Evolutionary conservation across 2,797 vertebrate species (phyloP).

Genomic region (Cuniculus paca): DNA sequence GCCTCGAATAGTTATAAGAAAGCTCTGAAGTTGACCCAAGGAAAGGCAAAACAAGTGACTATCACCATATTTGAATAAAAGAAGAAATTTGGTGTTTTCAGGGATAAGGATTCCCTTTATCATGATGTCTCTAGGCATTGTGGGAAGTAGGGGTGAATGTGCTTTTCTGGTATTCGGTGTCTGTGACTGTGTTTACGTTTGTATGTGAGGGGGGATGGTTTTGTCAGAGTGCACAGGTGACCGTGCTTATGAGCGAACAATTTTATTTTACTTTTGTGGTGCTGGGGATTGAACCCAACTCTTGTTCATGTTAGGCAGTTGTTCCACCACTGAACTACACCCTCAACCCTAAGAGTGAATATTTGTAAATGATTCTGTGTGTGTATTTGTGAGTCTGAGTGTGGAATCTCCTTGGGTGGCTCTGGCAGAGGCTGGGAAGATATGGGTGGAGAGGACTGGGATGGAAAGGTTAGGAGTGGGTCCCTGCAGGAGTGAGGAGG

Average conservation of each 20-base stretch:
- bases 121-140: background rate
- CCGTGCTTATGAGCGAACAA: background rate
- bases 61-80: background rate
- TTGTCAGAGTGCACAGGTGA: background rate
- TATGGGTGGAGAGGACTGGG: background rate
- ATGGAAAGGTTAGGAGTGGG: conserved; percentile 13
- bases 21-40: background rate
- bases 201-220: background rate
- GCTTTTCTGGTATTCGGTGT: background rate
- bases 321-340: background rate
- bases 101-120: conserved; percentile 29
- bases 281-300: background rate
- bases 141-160: background rate
- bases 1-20: background rate
- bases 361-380: conserved; percentile 1
- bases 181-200: background rate
- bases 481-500: background rate
- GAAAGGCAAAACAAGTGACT: conserved; percentile 26
- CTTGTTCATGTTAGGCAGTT: background rate
- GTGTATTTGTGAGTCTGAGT: background rate
- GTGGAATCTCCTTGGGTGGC: background rate
- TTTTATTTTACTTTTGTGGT: background rate
- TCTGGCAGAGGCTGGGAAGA: background rate
- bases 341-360: background rate
- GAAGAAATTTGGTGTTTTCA: background rate